Percentiles rank a stretch among this genome's conserved stretches.
Evolutionary conservation across 2,888 invertebrate species (phyloP).

Genomic region (Plutella xylostella): DNA sequence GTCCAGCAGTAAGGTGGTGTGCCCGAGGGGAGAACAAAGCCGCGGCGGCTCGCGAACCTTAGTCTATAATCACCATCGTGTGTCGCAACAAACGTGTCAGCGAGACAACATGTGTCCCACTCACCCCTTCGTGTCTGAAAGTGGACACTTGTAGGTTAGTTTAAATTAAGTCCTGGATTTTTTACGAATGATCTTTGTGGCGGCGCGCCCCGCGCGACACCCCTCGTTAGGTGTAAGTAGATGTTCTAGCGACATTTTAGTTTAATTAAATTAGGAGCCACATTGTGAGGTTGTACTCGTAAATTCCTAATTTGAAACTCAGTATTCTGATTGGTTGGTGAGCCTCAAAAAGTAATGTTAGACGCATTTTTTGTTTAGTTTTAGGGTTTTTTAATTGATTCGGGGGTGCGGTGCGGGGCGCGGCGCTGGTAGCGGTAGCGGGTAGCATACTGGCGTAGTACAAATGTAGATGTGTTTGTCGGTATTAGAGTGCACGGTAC

Average conservation of each 20-base stretch:
- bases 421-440: constrained; percentile 35
- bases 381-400: background rate
- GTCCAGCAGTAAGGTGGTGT: no score
- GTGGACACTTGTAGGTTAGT: constrained; percentile 13
- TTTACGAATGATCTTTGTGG: constrained; percentile 26
- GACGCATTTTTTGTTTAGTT: constrained; percentile 35
- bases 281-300: background rate
- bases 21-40: background rate
- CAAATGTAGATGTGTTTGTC: constrained; percentile 54
- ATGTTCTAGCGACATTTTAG: constrained; percentile 22
- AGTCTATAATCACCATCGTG: constrained; percentile 54
- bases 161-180: constrained; percentile 19
- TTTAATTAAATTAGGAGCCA: background rate
- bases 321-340: constrained; percentile 28
- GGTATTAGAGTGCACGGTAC: no score
- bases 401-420: constrained; percentile 36
- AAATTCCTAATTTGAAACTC: background rate
- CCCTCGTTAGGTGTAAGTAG: constrained; percentile 45
- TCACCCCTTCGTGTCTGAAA: constrained; percentile 24
- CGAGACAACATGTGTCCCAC: constrained; percentile 36
- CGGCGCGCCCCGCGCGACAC: constrained; percentile 33
- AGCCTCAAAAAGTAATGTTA: constrained; percentile 30
- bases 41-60: constrained; percentile 26
- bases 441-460: constrained; percentile 64
- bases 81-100: constrained; percentile 61